Base-by-base conservation (phyloP, 2,888 invertebrate genomes). In the Axea sp. region DNA sequence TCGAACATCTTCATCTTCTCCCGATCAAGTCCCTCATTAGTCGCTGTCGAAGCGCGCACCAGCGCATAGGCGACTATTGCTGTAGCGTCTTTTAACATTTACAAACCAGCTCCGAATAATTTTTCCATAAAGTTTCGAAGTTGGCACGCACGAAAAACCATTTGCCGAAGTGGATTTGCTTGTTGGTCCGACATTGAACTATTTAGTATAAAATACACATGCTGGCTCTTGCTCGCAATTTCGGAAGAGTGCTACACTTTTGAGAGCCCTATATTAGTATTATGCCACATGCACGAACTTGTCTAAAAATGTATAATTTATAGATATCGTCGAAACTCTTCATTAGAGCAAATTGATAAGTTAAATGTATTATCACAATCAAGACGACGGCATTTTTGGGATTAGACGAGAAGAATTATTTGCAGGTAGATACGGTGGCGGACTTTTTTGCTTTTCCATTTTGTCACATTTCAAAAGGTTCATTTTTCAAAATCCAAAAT, bases 201-300 rank as follows among this genome's bases (percentile, higher is more conserved):
- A 77, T 80, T 81, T 80, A 79, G 79, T 77, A 78, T 82, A 81
- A 83, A 81, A 81, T 82, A 80, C 78, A 78, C 75, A 76, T 77
- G 73, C 77, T 76, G 76, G 78, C 78, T 79, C 76, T 77, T 78
- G 76, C 76, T 76, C 78, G 81, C 82, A 81, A 81, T 82, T 82
- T 81, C 73, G 79, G 76, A 80, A 76, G 79, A 82, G 80, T 81
- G 79, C 82, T 77, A 60, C 43, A 51, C 31, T 60, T 45, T 69
- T 49, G 33, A 53, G 78, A 78, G 69, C 55, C 8, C 51, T 59
- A 59, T 59, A 59, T 69, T 60, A 47, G 28, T 60, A 49, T 49
- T 47, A 51, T 43, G 59, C 51, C 43, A 64, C 41, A 33, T 9
- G 51, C 49, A 47, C 14, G 49, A 31, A 37, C 22, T 67, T 49